Evolutionary conservation across 2,113 vertebrate species (phyloP), one percentile per base, ranked within the genome.

Genomic region (Dipodomys stephensi): DNA sequence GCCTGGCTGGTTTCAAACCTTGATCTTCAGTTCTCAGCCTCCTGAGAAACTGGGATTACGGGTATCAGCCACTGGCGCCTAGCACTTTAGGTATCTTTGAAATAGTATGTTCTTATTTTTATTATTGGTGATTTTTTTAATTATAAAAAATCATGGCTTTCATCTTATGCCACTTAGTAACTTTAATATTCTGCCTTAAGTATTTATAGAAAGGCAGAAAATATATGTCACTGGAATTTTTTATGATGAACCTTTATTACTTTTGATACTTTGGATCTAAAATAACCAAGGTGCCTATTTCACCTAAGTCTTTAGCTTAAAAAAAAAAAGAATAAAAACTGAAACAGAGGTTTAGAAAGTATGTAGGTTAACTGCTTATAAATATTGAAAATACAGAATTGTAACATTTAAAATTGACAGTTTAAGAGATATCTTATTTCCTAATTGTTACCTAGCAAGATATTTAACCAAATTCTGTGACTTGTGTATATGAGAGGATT

Each of bases 211-310:
- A 64, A 73, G 67, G 57, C 53, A 88, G 85, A 28, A 30, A 53
- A 91, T 79, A 57, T 22, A n/a, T 72, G 3, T 94, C 80, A 74
- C 28, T 88, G 3, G 46, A 71, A 87, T 69, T 76, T 93, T 53
- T 53, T 53, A 53, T 93, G 39, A 88, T 95, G 80, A 57, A 82
- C 67, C 13, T 83, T 81, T 92, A 0, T 79, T 83, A 65, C 22
- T 91, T 94, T 92, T 90, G 46, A 87, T 91, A 27, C 64, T 93
- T 87, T 82, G 32, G 60, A 68, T 69, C 27, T 88, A 87, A 87
- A 93, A 81, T 39, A 83, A 71, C 53, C 22, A 86, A 79, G 57
- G 71, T 25, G 46, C 30, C 11, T 78, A 49, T 35, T 94, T 87
- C 60, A 67, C 79, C 30, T 93, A 68, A 62, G 68, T 92, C 39